Conservation (phyloP, 2,113 vertebrate species). For the Apodemus sylvaticus region DNA sequence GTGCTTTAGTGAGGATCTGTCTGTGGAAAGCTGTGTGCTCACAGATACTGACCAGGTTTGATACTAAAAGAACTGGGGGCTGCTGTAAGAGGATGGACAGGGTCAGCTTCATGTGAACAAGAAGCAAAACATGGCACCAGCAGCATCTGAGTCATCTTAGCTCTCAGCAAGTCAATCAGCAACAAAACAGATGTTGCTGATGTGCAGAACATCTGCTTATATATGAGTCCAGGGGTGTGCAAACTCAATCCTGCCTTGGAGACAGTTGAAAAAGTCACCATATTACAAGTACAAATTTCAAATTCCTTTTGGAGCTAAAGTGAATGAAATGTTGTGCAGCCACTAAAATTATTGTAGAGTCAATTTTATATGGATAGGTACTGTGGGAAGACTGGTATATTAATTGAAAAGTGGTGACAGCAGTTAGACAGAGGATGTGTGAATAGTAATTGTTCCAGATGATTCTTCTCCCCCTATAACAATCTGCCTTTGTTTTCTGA, state of each 20-base stretch:
- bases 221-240: neutral
- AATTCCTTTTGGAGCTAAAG: neutral
- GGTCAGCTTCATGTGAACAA: neutral
- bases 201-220: neutral
- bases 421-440: neutral
- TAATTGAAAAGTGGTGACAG: neutral
- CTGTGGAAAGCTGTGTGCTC: slow-evolving; percentile 4
- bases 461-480: neutral
- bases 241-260: neutral
- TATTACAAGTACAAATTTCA: neutral
- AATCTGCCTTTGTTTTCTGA: neutral
- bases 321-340: neutral
- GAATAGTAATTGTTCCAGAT: neutral
- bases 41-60: slow-evolving; percentile 4
- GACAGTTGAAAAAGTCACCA: neutral
- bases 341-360: neutral
- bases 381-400: neutral
- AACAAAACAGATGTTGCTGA: neutral
- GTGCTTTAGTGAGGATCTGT: neutral
- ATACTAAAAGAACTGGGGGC: neutral
- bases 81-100: neutral
- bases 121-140: neutral
- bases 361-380: neutral
- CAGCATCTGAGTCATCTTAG: neutral
- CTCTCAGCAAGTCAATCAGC: neutral